phyloP scores from a whole-genome alignment of 2,888 invertebrate species.

The Andrena bucephala region DNA sequence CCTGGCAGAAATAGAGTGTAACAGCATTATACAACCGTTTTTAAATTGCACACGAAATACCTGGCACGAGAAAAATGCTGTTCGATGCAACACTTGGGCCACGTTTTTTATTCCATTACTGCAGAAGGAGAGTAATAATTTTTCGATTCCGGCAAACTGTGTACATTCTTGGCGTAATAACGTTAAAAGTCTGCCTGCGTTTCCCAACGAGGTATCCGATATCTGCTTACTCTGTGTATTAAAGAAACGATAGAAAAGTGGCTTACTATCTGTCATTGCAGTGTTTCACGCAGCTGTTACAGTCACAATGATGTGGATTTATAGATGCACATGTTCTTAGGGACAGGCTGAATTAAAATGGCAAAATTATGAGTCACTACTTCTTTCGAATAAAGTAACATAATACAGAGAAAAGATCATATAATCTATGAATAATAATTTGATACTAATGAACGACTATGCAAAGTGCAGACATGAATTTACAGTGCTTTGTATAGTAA shows the following conservation, averaged over 20 bases:
- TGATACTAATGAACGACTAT: neutral
- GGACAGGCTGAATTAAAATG: neutral
- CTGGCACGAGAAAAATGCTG: neutral
- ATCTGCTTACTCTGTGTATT: slow-evolving; percentile 24
- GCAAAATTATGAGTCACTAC: neutral
- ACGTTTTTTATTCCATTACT: neutral
- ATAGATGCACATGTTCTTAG: slow-evolving; percentile 9
- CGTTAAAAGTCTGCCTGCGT: slow-evolving; percentile 21
- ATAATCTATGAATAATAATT: neutral
- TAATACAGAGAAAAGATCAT: neutral
- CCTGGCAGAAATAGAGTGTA: neutral
- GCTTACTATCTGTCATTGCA: neutral
- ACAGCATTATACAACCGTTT: neutral
- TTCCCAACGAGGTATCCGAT: slow-evolving; percentile 17
- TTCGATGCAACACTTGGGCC: neutral
- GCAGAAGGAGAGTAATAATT: slow-evolving; percentile 34
- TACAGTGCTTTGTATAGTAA: neutral
- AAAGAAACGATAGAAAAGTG: slow-evolving; percentile 4
- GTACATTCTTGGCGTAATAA: slow-evolving; percentile 13
- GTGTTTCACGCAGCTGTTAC: slow-evolving; percentile 12
- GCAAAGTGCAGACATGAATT: neutral
- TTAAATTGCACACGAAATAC: slow-evolving; percentile 2
- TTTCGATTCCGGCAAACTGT: slow-evolving; percentile 24
- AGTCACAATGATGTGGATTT: slow-evolving; percentile 19
- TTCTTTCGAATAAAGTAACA: neutral